Base-by-base conservation (phyloP, 2,113 vertebrate genomes). In the Datnioides undecimradiatus region DNA sequence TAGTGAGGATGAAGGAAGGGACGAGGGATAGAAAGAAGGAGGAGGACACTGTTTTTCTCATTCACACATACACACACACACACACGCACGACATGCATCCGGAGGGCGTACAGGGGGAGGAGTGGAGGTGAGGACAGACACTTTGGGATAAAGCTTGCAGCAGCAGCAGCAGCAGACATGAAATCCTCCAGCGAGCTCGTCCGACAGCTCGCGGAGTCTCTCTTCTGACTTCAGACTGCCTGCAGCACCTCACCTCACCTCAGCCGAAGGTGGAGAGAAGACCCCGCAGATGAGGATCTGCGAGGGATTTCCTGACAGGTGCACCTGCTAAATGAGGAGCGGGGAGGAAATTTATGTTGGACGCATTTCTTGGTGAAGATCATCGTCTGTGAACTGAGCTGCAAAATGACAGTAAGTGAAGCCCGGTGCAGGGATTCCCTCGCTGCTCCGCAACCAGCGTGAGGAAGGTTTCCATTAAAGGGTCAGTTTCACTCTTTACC, bases 391-490 rank as follows among this genome's bases (percentile, higher is more conserved):
- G 63, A 82, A 55, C 55, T 40, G 58, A 81, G 66, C 84, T 46
- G 45, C 83, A 85, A 40, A 21, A 93, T 91, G 89, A 85, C 90
- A 40, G 90, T 91, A 75, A 93, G 91, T 85, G 21, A 21, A 31
- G 77, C 38, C 12, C 0, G 0, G 41, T 16, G 71, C 38, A 51
- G 58, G 19, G 40, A 27, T 59, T 69, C 21, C 8, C n/a, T 33
- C 33, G 31, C 27, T 36, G 38, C 40, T 10, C 2, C 6, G 14
- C 29, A 25, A 34, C 12, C 3, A 16, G 17, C 49, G 6, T 0
- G 11, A 36, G 9, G 13, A 13, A 21, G 2, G 2, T 8, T 41
- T 49, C 41, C 7, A 31, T 12, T 57, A 33, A 64, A 51, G 23
- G 23, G n/a, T 17, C 48, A 31, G 6, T 52, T n/a, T 43, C 29